Percentiles rank a stretch among this genome's conserved stretches.
These are phyloP conservation scores for Drosophila quasianomalipes DNA, from an alignment of 2,888 invertebrate genomes.

Conservation along the genomic window DNA sequence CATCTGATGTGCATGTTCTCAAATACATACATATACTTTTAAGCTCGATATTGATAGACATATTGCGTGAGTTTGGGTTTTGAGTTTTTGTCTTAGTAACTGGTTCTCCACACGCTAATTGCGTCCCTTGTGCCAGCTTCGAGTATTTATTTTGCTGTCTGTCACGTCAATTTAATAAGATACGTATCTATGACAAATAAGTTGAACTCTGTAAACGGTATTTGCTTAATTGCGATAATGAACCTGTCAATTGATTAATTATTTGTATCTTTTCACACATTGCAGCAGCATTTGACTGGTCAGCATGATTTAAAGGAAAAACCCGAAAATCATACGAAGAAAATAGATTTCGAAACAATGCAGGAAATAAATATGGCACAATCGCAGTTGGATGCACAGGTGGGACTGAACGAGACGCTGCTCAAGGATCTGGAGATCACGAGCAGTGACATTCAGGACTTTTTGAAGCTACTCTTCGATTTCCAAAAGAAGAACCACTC, in stretches of 20 bases:
- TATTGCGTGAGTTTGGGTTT: neutral
- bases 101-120: neutral
- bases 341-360: conserved; percentile 24
- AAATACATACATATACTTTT: neutral
- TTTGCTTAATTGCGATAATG: conserved; percentile 14
- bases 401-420: conserved; percentile 52
- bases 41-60: neutral
- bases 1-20: neutral
- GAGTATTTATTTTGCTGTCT: neutral
- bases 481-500: conserved; percentile 60
- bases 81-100: neutral
- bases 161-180: neutral
- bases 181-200: conserved; percentile 9
- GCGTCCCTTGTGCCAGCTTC: conserved; percentile 14
- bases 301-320: conserved; percentile 25
- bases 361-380: conserved; percentile 52
- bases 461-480: conserved; percentile 69
- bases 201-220: neutral
- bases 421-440: conserved; percentile 63
- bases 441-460: conserved; percentile 74
- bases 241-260: neutral
- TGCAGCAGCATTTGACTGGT: neutral
- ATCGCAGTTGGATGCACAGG: conserved; percentile 12
- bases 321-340: neutral
- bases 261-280: neutral